Conservation (phyloP, 2,797 vertebrate genomes). For the Chanos chanos region DNA sequence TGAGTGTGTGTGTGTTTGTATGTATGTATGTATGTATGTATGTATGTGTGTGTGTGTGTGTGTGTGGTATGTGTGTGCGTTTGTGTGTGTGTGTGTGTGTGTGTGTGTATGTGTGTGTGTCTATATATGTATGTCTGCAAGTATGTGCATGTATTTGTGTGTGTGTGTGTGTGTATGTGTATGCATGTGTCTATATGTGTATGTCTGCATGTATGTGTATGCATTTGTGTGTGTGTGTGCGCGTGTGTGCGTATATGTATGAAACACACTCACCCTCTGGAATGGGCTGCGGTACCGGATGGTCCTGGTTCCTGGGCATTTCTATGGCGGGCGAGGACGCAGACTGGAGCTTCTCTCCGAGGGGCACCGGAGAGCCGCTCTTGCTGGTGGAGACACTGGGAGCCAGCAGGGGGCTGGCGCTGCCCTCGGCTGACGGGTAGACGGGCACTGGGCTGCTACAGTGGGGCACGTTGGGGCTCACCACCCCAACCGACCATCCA, state of each 20-base stretch:
- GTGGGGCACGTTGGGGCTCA: constrained; percentile 82
- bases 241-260: neutral
- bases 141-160: too few relatives aligned
- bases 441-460: constrained; percentile 79
- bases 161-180: too few relatives aligned
- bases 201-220: neutral
- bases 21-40: too few relatives aligned
- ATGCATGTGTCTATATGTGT: neutral
- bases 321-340: constrained; percentile 77
- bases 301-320: constrained; percentile 88
- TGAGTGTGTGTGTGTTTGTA: too few relatives aligned
- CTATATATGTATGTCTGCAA: too few relatives aligned
- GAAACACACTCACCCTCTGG: constrained; percentile 79
- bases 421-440: constrained; percentile 79
- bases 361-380: constrained; percentile 86
- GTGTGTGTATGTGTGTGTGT: too few relatives aligned
- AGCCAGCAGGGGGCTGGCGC: constrained; percentile 76
- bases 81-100: too few relatives aligned
- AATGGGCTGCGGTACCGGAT: constrained; percentile 81
- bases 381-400: constrained; percentile 81
- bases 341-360: constrained; percentile 77
- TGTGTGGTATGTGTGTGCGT: too few relatives aligned
- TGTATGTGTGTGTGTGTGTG: too few relatives aligned
- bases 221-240: neutral
- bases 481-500: constrained; percentile 83